phyloP scores from a whole-genome alignment of 2,888 invertebrate genomes.

The Synanthedon andrenaeformis region DNA sequence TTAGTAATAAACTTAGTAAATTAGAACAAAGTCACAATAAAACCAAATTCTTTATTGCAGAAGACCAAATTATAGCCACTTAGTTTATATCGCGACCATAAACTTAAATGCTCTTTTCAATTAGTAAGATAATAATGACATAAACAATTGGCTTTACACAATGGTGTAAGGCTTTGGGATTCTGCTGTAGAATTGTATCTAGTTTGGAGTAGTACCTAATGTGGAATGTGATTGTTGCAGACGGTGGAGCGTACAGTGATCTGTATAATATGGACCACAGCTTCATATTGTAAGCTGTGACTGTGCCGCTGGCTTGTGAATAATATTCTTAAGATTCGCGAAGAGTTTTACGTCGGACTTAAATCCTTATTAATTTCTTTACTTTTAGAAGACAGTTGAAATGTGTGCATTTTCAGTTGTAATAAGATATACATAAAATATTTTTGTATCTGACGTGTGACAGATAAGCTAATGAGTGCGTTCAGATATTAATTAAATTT shows the following conservation, averaged over 20 bases:
- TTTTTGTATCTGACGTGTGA: conserved; percentile 59
- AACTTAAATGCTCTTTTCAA: too few relatives aligned
- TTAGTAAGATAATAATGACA: too few relatives aligned
- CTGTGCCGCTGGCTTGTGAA: conserved; percentile 48
- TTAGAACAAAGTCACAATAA: too few relatives aligned
- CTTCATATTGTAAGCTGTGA: conserved; percentile 48
- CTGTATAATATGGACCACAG: conserved; percentile 36
- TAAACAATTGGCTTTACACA: too few relatives aligned
- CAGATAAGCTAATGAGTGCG: conserved; percentile 50
- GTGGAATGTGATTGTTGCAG: not conserved
- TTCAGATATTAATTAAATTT: conserved; percentile 50
- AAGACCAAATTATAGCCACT: too few relatives aligned
- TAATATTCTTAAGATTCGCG: conserved; percentile 40
- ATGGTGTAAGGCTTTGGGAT: too few relatives aligned
- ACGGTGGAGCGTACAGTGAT: conserved; percentile 27
- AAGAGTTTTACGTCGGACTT: conserved; percentile 32
- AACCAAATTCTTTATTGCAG: too few relatives aligned
- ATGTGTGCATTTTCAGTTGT: conserved; percentile 62
- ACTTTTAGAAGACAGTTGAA: conserved; percentile 44
- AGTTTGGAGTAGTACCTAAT: too few relatives aligned
- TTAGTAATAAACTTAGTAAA: too few relatives aligned
- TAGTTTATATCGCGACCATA: too few relatives aligned
- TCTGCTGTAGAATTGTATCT: too few relatives aligned
- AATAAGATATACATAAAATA: conserved; percentile 47
- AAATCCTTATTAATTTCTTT: conserved; percentile 39